Conservation (phyloP, 30 jellyfish, hydroid and myxozoan genomes). For the Turritopsis rubra region DNA sequence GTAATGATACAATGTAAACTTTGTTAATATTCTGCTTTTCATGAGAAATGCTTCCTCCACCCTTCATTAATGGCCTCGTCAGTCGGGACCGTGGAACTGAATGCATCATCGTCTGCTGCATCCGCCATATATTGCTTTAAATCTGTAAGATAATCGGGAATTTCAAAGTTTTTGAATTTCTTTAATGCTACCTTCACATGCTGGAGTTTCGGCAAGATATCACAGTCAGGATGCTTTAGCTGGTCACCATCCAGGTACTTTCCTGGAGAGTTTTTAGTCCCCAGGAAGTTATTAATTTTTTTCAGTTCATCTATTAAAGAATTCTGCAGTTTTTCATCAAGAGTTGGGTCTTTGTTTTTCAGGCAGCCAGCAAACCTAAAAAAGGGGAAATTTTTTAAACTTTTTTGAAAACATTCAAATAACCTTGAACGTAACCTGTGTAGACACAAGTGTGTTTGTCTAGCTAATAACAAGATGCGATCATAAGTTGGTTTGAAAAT, state of each 20-base stretch:
- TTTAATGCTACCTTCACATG: conserved; percentile 79
- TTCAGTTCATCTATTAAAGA: conserved; percentile 73
- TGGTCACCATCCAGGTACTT: conserved; percentile 68
- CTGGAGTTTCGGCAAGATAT: conserved; percentile 75
- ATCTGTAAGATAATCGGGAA: conserved; percentile 62
- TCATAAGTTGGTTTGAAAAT: too few relatives aligned
- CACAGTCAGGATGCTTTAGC: conserved; percentile 86
- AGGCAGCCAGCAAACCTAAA: conserved; percentile 67
- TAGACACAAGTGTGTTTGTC: too few relatives aligned
- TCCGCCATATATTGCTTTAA: conserved; percentile 56
- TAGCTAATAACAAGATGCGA: too few relatives aligned
- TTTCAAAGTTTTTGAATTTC: conserved; percentile 73
- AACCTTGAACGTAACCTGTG: too few relatives aligned
- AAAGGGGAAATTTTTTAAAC: neutral
- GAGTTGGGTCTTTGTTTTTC: conserved; percentile 48
- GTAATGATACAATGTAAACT: neutral
- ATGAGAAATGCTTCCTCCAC: conserved; percentile 75
- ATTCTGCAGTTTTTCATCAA: conserved; percentile 67
- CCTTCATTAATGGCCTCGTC: conserved; percentile 88
- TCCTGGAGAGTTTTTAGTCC: conserved; percentile 62
- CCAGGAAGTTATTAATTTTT: conserved; percentile 68
- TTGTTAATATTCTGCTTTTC: neutral
- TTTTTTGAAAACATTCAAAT: conserved; percentile 3
- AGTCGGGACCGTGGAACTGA: conserved; percentile 62
- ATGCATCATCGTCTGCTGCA: conserved; percentile 75